phyloP scores from a whole-genome alignment of 2,113 vertebrate genomes.

The Equus przewalskii region DNA sequence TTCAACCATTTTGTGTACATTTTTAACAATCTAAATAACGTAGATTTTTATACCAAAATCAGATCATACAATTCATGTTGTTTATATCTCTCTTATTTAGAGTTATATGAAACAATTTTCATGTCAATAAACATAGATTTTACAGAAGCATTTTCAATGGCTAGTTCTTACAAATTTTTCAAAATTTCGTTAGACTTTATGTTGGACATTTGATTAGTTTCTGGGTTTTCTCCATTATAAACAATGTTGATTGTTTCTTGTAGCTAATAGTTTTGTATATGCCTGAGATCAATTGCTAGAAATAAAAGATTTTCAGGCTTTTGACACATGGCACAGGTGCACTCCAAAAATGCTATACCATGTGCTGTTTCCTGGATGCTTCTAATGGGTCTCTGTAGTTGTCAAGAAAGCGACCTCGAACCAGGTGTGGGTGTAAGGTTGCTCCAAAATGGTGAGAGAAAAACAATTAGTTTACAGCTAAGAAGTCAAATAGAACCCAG shows the following conservation, averaged over 20 bases:
- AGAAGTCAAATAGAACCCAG: not conserved
- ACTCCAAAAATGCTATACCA: not conserved
- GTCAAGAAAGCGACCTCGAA: not conserved
- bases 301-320: not conserved
- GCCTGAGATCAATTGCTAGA: not conserved
- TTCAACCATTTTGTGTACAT: not conserved
- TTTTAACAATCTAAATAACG: constrained; percentile 38
- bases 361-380: not conserved
- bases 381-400: not conserved
- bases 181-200: not conserved
- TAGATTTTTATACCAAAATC: not conserved
- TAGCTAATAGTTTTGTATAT: not conserved
- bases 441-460: not conserved
- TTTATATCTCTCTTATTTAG: not conserved
- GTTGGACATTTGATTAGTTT: not conserved
- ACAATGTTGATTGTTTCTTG: not conserved
- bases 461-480: not conserved
- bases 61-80: not conserved
- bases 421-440: not conserved
- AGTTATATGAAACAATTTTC: not conserved
- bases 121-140: not conserved
- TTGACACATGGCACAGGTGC: not conserved
- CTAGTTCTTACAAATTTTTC: not conserved
- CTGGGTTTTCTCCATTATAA: not conserved
- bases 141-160: constrained; percentile 2